These are phyloP conservation scores for Chrysemys picta DNA, from an alignment of 2,113 vertebrate species.

Conservation along the genomic window DNA sequence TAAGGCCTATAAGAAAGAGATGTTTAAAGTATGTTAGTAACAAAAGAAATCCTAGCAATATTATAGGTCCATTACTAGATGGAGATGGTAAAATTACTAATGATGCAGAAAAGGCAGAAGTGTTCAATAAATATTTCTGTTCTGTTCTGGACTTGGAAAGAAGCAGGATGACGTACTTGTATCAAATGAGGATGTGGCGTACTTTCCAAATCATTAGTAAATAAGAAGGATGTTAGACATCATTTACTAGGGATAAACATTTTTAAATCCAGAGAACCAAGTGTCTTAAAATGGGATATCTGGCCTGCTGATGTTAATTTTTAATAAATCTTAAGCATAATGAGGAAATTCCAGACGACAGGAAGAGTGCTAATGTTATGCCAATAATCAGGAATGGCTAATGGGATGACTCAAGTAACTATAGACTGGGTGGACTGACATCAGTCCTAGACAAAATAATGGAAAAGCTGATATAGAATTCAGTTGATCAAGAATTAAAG, in stretches of 20 bases:
- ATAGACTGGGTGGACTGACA: neutral
- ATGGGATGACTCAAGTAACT: neutral
- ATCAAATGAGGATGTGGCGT: neutral
- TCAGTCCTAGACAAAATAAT: neutral
- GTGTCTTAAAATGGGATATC: neutral
- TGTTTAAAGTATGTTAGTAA: neutral
- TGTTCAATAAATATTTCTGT: neutral
- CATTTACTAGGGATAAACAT: neutral
- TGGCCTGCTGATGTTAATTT: neutral
- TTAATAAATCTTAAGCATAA: neutral
- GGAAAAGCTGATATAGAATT: neutral
- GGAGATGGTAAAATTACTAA: neutral
- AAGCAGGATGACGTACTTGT: neutral
- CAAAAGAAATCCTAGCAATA: neutral
- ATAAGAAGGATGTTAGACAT: neutral
- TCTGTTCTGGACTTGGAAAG: neutral
- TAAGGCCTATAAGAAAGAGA: neutral
- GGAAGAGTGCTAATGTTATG: neutral
- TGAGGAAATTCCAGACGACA: neutral
- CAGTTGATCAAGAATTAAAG: neutral
- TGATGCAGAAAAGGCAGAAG: neutral
- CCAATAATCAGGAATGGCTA: neutral
- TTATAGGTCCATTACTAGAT: neutral
- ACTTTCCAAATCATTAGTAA: neutral
- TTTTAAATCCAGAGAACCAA: neutral